These are phyloP conservation scores for Drosophila suboccidentalis DNA, from an alignment of 2,888 invertebrate species.

Conservation along the genomic window DNA sequence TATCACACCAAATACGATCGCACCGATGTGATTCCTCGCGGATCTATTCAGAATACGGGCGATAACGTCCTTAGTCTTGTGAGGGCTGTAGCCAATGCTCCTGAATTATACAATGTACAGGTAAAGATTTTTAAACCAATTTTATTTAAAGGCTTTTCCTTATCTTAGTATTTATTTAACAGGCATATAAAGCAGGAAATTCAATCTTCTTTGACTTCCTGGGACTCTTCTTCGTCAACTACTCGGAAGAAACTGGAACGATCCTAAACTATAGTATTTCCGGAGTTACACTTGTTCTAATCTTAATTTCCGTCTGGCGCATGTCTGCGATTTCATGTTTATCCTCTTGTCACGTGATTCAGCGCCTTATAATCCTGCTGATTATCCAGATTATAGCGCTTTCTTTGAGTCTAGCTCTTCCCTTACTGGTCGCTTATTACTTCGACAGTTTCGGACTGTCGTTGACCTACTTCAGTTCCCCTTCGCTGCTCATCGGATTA, in stretches of 20 bases:
- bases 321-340: constrained; percentile 69
- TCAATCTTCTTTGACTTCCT: constrained; percentile 91
- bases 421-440: constrained; percentile 81
- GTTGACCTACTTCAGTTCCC: constrained; percentile 88
- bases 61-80: constrained; percentile 89
- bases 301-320: constrained; percentile 72
- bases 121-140: constrained; percentile 46
- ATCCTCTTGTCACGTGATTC: constrained; percentile 47
- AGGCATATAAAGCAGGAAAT: constrained; percentile 84
- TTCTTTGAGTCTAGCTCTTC: constrained; percentile 77
- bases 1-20: constrained; percentile 92
- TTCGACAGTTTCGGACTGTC: constrained; percentile 84
- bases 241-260: constrained; percentile 86
- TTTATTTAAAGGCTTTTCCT: too few relatives aligned
- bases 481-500: constrained; percentile 86
- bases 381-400: constrained; percentile 77
- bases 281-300: constrained; percentile 76
- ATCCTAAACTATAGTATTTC: constrained; percentile 83
- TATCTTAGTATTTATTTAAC: constrained; percentile 12
- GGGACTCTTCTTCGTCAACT: constrained; percentile 89
- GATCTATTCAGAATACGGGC: constrained; percentile 90
- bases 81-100: constrained; percentile 85
- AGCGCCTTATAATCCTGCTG: constrained; percentile 66
- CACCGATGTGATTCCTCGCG: constrained; percentile 87
- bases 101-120: constrained; percentile 76